These are phyloP conservation scores for Parelbella ahira DNA, from an alignment of 2,888 invertebrate species.

Conservation along the genomic window DNA sequence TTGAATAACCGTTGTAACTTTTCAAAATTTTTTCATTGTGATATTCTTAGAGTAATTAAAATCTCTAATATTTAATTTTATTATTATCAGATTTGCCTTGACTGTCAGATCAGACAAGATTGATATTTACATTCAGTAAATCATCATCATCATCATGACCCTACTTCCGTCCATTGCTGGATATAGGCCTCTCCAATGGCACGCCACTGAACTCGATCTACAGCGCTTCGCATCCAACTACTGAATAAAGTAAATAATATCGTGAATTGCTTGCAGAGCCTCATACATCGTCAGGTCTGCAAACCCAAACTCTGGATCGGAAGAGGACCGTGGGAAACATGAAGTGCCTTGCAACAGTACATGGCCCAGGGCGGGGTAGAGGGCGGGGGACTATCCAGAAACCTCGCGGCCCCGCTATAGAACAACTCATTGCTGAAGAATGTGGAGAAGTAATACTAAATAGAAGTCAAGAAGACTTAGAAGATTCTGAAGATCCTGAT, in stretches of 20 bases:
- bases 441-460: conserved; percentile 65
- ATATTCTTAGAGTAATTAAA: too few relatives aligned
- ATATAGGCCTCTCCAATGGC: too few relatives aligned
- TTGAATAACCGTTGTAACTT: too few relatives aligned
- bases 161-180: too few relatives aligned
- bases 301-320: conserved; percentile 69
- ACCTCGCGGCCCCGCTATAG: conserved; percentile 63
- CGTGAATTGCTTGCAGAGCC: conserved; percentile 49
- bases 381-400: conserved; percentile 55
- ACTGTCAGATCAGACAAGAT: too few relatives aligned
- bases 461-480: conserved; percentile 77
- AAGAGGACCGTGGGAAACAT: conserved; percentile 49
- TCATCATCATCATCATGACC: too few relatives aligned
- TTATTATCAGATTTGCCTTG: too few relatives aligned
- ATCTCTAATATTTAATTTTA: too few relatives aligned
- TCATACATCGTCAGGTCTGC: conserved; percentile 72
- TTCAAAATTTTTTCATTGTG: too few relatives aligned
- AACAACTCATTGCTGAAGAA: conserved; percentile 70
- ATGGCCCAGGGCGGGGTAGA: conserved; percentile 54
- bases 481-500: conserved; percentile 82
- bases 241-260: neutral
- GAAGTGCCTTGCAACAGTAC: conserved; percentile 70
- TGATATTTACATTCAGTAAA: too few relatives aligned
- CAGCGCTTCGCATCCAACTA: too few relatives aligned
- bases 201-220: too few relatives aligned